Conservation (phyloP, 2,888 invertebrate species). For the Campoplex nolae region DNA sequence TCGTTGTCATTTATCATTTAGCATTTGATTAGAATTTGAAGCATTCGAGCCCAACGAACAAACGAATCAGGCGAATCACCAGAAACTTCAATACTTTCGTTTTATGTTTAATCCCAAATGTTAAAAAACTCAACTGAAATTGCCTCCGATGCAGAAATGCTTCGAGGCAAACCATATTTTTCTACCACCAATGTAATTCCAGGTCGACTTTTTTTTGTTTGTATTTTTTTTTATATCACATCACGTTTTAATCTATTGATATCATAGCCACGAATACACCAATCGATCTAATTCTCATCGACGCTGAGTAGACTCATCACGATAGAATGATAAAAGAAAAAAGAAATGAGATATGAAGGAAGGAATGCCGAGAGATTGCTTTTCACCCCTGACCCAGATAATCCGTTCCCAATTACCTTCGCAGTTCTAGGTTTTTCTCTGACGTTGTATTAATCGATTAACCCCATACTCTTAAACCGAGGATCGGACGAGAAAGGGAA, state of each 20-base stretch:
- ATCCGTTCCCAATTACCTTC: slow-evolving; percentile 46
- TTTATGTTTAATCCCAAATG: background rate
- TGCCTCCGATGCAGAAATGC: background rate
- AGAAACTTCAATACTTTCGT: background rate
- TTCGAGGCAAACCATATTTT: background rate
- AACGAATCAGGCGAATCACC: background rate
- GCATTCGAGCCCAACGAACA: background rate
- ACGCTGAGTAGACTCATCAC: slow-evolving; percentile 27
- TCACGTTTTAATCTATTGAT: background rate
- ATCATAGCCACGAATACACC: slow-evolving; percentile 2
- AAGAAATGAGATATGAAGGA: background rate
- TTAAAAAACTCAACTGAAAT: background rate
- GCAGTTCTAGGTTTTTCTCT: slow-evolving; percentile 32
- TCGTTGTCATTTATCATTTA: background rate
- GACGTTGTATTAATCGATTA: slow-evolving; percentile 61
- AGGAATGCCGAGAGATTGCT: slow-evolving; percentile 19
- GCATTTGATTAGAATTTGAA: background rate
- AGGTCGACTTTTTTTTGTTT: background rate
- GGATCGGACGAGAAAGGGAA: background rate
- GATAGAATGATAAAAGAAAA: background rate
- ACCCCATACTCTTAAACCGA: background rate
- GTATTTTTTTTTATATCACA: slow-evolving; percentile 16
- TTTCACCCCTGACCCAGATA: slow-evolving; percentile 58
- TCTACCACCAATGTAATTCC: background rate
- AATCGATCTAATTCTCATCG: slow-evolving; percentile 40